These are phyloP conservation scores for Philereme vetulata DNA, from an alignment of 2,888 invertebrate species.

Conservation along the genomic window DNA sequence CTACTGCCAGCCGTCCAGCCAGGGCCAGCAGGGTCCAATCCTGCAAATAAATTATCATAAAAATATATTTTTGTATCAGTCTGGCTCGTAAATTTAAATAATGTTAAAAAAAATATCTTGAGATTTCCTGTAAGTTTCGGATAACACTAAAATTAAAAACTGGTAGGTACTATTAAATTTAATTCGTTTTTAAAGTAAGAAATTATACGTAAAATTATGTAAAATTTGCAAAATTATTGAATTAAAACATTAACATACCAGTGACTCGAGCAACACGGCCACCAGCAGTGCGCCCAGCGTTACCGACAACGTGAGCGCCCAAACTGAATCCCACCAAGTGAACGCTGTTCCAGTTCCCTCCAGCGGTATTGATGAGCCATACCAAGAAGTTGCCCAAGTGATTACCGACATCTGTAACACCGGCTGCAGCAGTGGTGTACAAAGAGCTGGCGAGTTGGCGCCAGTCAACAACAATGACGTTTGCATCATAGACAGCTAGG, in stretches of 20 bases:
- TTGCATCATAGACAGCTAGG: conserved; percentile 58
- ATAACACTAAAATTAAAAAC: too few species aligned
- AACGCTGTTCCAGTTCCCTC: conserved; percentile 66
- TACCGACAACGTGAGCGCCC: conserved; percentile 74
- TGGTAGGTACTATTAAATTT: too few species aligned
- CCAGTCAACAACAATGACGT: conserved; percentile 76
- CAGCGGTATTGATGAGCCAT: conserved; percentile 64
- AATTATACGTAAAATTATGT: too few species aligned
- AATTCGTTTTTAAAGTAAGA: too few species aligned
- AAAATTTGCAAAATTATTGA: too few species aligned
- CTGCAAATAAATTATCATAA: conserved; percentile 34
- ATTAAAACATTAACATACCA: conserved; percentile 45
- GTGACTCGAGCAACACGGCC: conserved; percentile 54
- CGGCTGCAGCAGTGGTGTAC: conserved; percentile 57
- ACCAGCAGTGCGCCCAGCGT: conserved; percentile 56
- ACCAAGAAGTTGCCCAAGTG: conserved; percentile 67
- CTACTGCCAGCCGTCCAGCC: conserved; percentile 47
- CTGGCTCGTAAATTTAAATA: too few species aligned
- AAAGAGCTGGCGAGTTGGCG: conserved; percentile 46
- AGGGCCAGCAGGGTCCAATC: conserved; percentile 68
- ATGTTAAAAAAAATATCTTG: too few species aligned
- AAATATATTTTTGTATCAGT: too few species aligned
- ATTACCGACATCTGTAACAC: conserved; percentile 62
- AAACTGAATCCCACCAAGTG: conserved; percentile 77
- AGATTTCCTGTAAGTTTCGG: too few species aligned